Percentiles rank a stretch among this genome's conserved stretches.
Conservation (phyloP, 2,888 invertebrate genomes). For the Orthosia cruda region DNA sequence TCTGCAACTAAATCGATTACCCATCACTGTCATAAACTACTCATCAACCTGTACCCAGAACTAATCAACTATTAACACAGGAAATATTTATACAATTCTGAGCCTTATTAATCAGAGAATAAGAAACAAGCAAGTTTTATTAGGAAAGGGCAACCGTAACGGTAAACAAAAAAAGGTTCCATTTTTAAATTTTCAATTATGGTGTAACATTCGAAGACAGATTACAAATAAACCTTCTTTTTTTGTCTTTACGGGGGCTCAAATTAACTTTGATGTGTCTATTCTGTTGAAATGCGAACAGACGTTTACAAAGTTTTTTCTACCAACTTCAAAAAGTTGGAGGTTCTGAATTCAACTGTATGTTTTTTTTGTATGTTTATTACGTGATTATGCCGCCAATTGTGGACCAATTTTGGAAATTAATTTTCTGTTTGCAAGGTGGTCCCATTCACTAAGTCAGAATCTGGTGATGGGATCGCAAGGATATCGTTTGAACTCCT, state of each 20-base stretch:
- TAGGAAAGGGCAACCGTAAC: slow-evolving; percentile 24
- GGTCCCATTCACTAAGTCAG: too few relatives aligned
- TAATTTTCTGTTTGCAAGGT: too few relatives aligned
- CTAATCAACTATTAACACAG: slow-evolving; percentile 66
- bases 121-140: slow-evolving; percentile 10
- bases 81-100: background rate
- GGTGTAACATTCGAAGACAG: slow-evolving; percentile 26
- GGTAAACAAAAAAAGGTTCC: slow-evolving; percentile 16
- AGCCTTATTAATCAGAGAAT: slow-evolving; percentile 23
- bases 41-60: slow-evolving; percentile 68
- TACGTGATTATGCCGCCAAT: too few relatives aligned
- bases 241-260: background rate
- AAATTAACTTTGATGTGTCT: slow-evolving; percentile 10
- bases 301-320: background rate
- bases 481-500: too few relatives aligned
- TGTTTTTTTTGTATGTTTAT: too few relatives aligned
- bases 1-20: slow-evolving; percentile 67
- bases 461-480: too few relatives aligned
- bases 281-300: slow-evolving; percentile 10
- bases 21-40: slow-evolving; percentile 65
- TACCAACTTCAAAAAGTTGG: too few relatives aligned
- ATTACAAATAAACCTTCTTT: slow-evolving; percentile 4
- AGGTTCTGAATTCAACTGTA: too few relatives aligned
- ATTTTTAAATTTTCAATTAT: slow-evolving; percentile 60
- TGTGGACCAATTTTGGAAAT: too few relatives aligned